phyloP scores from a whole-genome alignment of 2,888 invertebrate species.

The Drosophila borealis region DNA sequence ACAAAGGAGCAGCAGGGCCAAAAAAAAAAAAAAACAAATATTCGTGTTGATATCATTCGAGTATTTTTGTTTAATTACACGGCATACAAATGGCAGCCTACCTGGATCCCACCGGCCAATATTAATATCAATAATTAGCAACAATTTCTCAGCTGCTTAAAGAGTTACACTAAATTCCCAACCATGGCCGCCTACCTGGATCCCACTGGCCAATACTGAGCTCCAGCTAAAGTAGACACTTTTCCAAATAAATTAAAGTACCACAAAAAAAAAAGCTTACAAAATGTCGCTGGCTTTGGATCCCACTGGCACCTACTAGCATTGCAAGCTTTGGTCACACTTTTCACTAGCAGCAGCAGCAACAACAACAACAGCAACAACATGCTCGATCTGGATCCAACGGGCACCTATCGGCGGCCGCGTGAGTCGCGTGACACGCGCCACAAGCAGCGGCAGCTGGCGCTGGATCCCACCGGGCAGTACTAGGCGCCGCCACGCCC shows the following conservation, averaged over 20 bases:
- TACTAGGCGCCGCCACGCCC: conserved; percentile 65
- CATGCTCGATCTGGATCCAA: conserved; percentile 82
- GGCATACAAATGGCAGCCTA: conserved; percentile 78
- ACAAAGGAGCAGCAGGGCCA: conserved; percentile 55
- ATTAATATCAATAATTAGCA: conserved; percentile 57
- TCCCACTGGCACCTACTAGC: conserved; percentile 84
- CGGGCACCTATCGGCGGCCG: conserved; percentile 84
- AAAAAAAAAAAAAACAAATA: conserved; percentile 18
- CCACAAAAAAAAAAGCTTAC: not conserved
- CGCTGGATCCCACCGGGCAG: conserved; percentile 84
- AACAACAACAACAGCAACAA: conserved; percentile 26
- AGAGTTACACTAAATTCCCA: conserved; percentile 4
- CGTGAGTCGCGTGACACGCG: conserved; percentile 71
- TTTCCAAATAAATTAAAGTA: too few relatives aligned
- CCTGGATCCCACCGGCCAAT: conserved; percentile 85
- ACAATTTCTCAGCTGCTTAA: not conserved
- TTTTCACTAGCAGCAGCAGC: not conserved
- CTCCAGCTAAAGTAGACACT: not conserved
- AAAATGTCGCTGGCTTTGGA: conserved; percentile 83
- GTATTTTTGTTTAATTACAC: conserved; percentile 66
- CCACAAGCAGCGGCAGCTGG: conserved; percentile 59
- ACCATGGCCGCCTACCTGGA: conserved; percentile 83
- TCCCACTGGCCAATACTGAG: conserved; percentile 84
- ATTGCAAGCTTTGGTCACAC: not conserved
- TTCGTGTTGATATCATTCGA: conserved; percentile 62